These are phyloP conservation scores for Odocoileus hemionus DNA, from an alignment of 2,113 vertebrate species.

Conservation along the genomic window DNA sequence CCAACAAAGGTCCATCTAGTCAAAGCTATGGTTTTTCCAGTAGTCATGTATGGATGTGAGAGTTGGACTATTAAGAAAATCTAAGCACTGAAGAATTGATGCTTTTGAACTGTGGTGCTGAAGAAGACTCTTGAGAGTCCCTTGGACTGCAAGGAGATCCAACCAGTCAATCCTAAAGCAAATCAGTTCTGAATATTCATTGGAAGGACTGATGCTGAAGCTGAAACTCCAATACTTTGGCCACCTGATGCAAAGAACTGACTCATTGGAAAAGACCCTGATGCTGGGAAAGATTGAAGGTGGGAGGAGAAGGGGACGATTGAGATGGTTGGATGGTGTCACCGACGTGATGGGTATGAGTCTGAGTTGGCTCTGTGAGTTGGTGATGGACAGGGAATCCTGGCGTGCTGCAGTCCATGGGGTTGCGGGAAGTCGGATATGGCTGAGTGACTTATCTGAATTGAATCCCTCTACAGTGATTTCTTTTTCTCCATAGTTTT, in stretches of 20 bases:
- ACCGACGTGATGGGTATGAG: fast-evolving
- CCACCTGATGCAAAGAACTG: not conserved
- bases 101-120: not conserved
- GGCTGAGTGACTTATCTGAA: not conserved
- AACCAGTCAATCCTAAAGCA: not conserved
- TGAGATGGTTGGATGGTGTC: not conserved
- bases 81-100: not conserved
- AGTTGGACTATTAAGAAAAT: not conserved
- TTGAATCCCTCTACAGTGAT: not conserved
- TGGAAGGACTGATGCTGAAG: not conserved
- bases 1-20: not conserved
- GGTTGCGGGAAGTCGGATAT: fast-evolving
- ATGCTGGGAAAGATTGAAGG: not conserved
- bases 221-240: not conserved
- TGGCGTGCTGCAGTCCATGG: not conserved
- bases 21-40: not conserved
- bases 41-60: not conserved
- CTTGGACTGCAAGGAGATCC: not conserved
- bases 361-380: not conserved
- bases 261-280: not conserved
- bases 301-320: not conserved
- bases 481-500: not conserved
- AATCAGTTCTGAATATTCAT: not conserved
- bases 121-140: not conserved
- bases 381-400: not conserved